Conservation (phyloP, 2,113 vertebrate species). For the Pandion haliaetus region DNA sequence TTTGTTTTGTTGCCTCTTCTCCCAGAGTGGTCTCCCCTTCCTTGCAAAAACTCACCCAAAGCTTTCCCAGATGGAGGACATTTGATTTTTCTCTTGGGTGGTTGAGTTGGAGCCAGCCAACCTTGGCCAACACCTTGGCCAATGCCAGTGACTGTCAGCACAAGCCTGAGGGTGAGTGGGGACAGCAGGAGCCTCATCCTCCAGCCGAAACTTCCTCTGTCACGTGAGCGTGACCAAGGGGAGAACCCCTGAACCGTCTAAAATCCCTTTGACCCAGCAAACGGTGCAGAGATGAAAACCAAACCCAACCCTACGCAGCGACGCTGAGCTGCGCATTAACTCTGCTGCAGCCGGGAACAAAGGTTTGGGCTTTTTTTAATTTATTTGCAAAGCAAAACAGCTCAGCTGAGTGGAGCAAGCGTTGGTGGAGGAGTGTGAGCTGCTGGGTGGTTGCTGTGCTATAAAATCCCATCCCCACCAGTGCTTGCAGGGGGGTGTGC, state of each 20-base stretch:
- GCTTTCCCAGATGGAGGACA: fast-evolving
- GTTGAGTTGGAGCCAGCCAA: background rate
- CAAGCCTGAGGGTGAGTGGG: background rate
- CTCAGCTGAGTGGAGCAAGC: background rate
- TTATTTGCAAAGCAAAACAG: background rate
- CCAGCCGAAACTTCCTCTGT: background rate
- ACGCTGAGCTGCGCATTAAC: background rate
- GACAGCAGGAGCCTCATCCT: background rate
- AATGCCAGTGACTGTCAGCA: background rate
- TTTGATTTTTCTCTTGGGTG: background rate
- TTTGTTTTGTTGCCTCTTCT: background rate
- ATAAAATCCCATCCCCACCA: background rate
- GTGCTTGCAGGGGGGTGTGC: background rate
- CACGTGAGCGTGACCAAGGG: background rate
- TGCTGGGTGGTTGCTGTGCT: background rate
- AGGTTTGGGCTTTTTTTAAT: background rate
- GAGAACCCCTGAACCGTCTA: background rate
- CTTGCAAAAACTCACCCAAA: background rate
- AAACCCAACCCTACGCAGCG: background rate
- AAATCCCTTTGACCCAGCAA: conserved; percentile 16
- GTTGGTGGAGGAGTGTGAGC: background rate
- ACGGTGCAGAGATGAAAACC: fast-evolving
- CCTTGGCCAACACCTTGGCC: background rate
- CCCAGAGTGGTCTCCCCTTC: background rate
- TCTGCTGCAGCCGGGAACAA: background rate